Percentiles rank a stretch among this genome's conserved stretches.
These are phyloP conservation scores for Tragopan temminckii DNA, from an alignment of 2,797 vertebrate species.

Conservation along the genomic window DNA sequence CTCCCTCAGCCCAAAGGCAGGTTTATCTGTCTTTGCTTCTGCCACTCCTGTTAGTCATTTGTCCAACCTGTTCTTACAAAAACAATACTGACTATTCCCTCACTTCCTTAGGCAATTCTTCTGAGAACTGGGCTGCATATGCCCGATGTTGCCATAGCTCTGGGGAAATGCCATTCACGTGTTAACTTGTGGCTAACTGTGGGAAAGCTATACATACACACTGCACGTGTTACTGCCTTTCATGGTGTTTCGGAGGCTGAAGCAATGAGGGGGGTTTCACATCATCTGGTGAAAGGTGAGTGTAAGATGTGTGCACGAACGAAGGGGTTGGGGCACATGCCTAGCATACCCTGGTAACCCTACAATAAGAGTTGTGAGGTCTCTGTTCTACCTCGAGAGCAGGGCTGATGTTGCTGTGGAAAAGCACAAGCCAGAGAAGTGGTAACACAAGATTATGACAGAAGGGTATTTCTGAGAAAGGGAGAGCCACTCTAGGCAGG, in stretches of 20 bases:
- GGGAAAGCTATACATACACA: fast-evolving
- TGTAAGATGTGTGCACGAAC: too few relatives aligned
- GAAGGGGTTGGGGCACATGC: neutral
- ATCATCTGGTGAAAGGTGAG: neutral
- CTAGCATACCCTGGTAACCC: fast-evolving
- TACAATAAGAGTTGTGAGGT: neutral
- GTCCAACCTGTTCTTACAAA: constrained; percentile 25
- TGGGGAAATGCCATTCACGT: neutral
- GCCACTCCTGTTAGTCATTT: neutral
- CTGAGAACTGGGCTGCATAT: neutral
- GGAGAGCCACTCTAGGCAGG: fast-evolving
- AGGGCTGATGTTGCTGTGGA: neutral
- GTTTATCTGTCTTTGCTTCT: constrained; percentile 13
- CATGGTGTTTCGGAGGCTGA: neutral
- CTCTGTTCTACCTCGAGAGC: neutral
- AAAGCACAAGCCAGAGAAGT: neutral
- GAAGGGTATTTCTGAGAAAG: neutral
- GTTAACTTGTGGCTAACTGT: neutral
- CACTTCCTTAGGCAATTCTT: neutral
- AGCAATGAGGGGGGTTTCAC: neutral
- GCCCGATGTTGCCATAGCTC: neutral
- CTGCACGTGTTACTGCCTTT: neutral
- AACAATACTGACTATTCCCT: fast-evolving
- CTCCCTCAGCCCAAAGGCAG: neutral
- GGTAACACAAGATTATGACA: neutral